Conservation (phyloP, 2,113 vertebrate genomes). For the Pipa parva region DNA sequence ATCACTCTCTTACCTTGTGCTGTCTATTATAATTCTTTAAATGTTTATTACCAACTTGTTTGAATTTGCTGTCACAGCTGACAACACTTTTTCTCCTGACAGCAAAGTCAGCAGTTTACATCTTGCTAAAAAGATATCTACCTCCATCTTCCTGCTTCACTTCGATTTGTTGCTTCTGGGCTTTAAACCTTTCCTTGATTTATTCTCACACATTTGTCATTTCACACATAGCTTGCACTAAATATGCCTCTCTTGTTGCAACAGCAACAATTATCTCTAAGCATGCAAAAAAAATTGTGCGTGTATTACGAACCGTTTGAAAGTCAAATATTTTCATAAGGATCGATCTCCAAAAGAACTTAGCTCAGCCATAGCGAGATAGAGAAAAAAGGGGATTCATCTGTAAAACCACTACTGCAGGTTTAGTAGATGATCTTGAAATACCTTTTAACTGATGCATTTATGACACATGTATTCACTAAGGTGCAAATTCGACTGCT, state of each 20-base stretch:
- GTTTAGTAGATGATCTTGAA: too few species aligned
- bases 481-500: too few species aligned
- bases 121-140: not conserved
- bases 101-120: not conserved
- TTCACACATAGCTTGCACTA: constrained; percentile 3
- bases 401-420: too few species aligned
- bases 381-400: too few species aligned
- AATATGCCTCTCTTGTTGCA: not conserved
- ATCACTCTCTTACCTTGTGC: not conserved
- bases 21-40: not conserved
- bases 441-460: too few species aligned
- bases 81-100: not conserved
- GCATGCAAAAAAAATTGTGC: not conserved
- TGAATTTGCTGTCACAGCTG: too few species aligned
- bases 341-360: too few species aligned
- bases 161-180: not conserved
- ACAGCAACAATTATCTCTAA: not conserved
- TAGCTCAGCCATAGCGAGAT: too few species aligned
- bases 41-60: too few species aligned
- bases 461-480: too few species aligned
- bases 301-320: too few species aligned
- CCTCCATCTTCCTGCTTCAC: not conserved
- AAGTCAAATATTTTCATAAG: too few species aligned
- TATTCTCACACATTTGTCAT: not conserved
- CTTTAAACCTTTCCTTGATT: not conserved